Conservation (phyloP, 1,140 invertebrate genomes). For the Penaeus vannamei region DNA sequence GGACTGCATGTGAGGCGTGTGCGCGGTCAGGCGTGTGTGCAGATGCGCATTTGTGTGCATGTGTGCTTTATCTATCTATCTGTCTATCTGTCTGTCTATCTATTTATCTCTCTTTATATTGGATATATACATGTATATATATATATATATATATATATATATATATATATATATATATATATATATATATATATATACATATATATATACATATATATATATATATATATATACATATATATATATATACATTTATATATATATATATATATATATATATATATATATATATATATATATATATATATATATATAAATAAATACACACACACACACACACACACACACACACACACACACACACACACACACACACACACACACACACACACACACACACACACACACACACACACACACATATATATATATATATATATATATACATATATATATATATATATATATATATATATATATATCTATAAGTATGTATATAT, state of each 20-base stretch:
- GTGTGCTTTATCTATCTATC: too few relatives aligned
- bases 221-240: not conserved
- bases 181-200: conserved; percentile 25
- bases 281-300: conserved; percentile 28
- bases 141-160: not conserved
- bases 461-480: not conserved
- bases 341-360: not conserved
- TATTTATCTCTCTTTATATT: too few relatives aligned
- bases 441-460: conserved; percentile 19
- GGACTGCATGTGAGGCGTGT: too few relatives aligned
- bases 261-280: conserved; percentile 28
- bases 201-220: conserved; percentile 11
- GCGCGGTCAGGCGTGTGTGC: not conserved
- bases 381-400: not conserved
- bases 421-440: conserved; percentile 10
- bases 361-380: conserved; percentile 6
- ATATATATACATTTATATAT: not conserved
- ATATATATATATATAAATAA: not conserved
- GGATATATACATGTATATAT: conserved; percentile 13
- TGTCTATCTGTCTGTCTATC: too few relatives aligned
- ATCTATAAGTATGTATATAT: not conserved
- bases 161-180: not conserved
- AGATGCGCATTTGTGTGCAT: conserved; percentile 23
- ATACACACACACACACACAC: not conserved
- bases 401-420: not conserved